phyloP scores from a whole-genome alignment of 2,888 invertebrate species.

The Ischnus inquisitorius region DNA sequence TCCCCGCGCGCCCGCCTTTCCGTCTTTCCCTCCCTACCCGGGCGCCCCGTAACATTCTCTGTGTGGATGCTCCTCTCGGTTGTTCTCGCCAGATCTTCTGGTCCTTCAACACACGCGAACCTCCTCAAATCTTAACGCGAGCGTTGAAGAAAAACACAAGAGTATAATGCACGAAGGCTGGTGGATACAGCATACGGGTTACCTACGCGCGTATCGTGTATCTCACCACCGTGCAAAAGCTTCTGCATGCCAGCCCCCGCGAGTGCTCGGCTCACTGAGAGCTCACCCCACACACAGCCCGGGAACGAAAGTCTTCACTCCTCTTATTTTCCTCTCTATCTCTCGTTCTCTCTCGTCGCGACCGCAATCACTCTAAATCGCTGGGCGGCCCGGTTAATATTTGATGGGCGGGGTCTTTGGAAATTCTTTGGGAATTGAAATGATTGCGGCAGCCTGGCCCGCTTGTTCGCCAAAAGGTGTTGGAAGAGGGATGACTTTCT shows the following conservation, averaged over 20 bases:
- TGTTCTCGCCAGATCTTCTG: conserved; percentile 46
- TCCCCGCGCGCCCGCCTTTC: conserved; percentile 47
- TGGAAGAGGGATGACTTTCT: conserved; percentile 61
- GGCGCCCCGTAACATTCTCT: neutral
- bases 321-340: conserved; percentile 25
- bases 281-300: conserved; percentile 1
- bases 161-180: conserved; percentile 7
- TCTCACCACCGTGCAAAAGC: conserved; percentile 30
- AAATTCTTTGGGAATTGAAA: conserved; percentile 73
- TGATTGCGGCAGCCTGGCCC: conserved; percentile 70
- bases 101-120: conserved; percentile 31
- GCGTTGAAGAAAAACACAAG: conserved; percentile 26
- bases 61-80: conserved; percentile 25
- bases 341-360: conserved; percentile 68
- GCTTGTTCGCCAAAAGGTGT: conserved; percentile 69
- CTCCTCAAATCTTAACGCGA: conserved; percentile 36
- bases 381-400: conserved; percentile 78
- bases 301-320: conserved; percentile 21
- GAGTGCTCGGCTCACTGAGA: conserved; percentile 19
- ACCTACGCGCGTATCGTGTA: conserved; percentile 10
- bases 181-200: neutral
- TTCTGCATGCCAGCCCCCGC: conserved; percentile 38
- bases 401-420: conserved; percentile 77
- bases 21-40: conserved; percentile 46
- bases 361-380: conserved; percentile 82